These are phyloP conservation scores for Monomorium pharaonis DNA, from an alignment of 1,140 invertebrate genomes.

Conservation along the genomic window DNA sequence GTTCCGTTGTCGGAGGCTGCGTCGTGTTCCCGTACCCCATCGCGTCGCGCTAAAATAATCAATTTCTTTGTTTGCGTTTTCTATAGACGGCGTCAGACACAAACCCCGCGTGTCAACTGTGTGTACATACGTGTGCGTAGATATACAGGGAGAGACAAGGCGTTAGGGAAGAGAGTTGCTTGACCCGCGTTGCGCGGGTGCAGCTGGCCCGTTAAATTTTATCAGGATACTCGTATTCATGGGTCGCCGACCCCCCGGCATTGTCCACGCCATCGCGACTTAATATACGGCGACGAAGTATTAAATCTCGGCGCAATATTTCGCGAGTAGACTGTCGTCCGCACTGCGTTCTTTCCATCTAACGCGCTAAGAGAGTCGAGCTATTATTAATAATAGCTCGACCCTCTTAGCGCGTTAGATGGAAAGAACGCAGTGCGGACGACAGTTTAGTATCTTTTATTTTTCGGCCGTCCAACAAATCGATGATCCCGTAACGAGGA, in stretches of 20 bases:
- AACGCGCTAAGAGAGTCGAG: no score
- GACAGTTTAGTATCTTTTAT: not conserved
- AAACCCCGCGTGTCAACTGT: constrained; percentile 23
- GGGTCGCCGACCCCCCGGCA: constrained; percentile 23
- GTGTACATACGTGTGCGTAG: no score
- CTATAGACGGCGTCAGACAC: constrained; percentile 45
- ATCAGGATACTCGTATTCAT: constrained; percentile 47
- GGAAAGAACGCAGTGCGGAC: not conserved
- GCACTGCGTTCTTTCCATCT: no score
- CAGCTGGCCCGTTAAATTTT: constrained; percentile 44
- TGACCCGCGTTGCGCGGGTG: not conserved
- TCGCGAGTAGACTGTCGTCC: no score
- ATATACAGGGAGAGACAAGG: not conserved
- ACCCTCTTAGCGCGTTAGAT: not conserved
- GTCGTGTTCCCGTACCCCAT: not conserved
- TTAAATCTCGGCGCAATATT: constrained; percentile 33
- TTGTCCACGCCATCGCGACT: constrained; percentile 36
- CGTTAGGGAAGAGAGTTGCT: not conserved
- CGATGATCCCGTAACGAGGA: not conserved
- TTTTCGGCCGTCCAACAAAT: not conserved
- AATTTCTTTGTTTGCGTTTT: constrained; percentile 50
- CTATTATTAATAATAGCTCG: no score
- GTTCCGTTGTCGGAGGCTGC: not conserved
- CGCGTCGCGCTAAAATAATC: constrained; percentile 42
- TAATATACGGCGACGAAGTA: constrained; percentile 49